Evolutionary conservation across 2,888 invertebrate species (phyloP).

Genomic region (Calephelis perditalis): DNA sequence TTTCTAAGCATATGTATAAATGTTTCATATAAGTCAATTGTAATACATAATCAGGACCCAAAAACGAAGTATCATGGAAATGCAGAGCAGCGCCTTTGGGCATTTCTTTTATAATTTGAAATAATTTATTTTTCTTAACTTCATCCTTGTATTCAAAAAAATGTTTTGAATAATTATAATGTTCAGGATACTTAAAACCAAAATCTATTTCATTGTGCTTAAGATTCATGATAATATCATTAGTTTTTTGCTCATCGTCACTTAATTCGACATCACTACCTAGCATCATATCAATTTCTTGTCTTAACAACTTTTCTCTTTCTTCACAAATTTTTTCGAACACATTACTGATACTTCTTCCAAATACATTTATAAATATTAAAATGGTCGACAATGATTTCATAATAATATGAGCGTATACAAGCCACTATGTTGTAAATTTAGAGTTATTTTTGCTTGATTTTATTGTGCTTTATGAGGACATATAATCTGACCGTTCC

Average conservation of each 20-base stretch:
- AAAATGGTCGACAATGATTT: constrained; percentile 39
- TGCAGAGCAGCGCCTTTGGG: constrained; percentile 73
- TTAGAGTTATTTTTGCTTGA: too few relatives aligned
- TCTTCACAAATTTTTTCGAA: constrained; percentile 36
- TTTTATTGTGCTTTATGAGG: too few relatives aligned
- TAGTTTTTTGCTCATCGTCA: constrained; percentile 72
- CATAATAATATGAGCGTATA: constrained; percentile 18
- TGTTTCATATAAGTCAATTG: constrained; percentile 80
- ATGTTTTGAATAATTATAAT: constrained; percentile 81
- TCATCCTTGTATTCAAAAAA: constrained; percentile 80
- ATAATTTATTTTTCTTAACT: constrained; percentile 78
- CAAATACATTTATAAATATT: constrained; percentile 23
- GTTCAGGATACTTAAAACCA: constrained; percentile 62
- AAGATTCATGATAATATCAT: constrained; percentile 39
- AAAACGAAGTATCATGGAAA: constrained; percentile 81
- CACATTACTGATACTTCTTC: constrained; percentile 22
- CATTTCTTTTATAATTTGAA: too few relatives aligned
- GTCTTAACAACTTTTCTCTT: constrained; percentile 63
- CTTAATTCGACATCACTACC: constrained; percentile 55
- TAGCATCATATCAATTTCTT: constrained; percentile 52
- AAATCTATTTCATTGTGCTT: constrained; percentile 70
- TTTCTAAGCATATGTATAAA: constrained; percentile 74
- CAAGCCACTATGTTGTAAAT: too few relatives aligned
- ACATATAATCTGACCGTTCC: too few relatives aligned
- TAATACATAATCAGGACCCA: constrained; percentile 79